These are phyloP conservation scores for Oryctolagus cuniculus DNA, from an alignment of 2,113 vertebrate genomes.

Conservation along the genomic window DNA sequence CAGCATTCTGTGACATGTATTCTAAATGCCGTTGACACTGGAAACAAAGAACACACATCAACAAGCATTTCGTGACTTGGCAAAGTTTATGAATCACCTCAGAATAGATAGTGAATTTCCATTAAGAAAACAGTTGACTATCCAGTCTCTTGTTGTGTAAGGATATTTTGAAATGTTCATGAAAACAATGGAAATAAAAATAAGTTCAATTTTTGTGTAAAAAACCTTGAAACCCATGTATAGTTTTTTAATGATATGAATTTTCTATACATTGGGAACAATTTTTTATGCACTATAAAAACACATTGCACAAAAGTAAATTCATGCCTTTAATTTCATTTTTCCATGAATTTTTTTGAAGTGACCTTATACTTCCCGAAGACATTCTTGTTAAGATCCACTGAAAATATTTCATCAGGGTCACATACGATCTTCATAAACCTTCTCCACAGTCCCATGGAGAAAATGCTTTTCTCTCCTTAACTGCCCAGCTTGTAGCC, in stretches of 20 bases:
- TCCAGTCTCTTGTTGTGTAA: background rate
- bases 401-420: background rate
- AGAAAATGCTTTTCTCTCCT: constrained; percentile 17
- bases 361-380: background rate
- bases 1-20: background rate
- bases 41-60: constrained; percentile 24
- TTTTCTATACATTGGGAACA: no score
- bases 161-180: no score
- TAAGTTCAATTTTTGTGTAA: no score
- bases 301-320: no score
- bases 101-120: background rate
- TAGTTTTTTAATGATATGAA: no score
- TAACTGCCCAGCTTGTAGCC: background rate
- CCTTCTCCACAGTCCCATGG: background rate
- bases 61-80: constrained; percentile 12
- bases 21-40: background rate
- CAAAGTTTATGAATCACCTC: constrained; percentile 28
- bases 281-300: no score
- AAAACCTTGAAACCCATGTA: no score
- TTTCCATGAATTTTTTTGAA: no score
- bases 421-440: background rate
- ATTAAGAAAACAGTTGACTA: constrained; percentile 40
- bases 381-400: background rate
- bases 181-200: no score
- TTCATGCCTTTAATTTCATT: no score